Percentiles rank a stretch among this genome's conserved stretches.
Conservation (phyloP, 2,888 invertebrate genomes). For the Podotricha telesiphe region DNA sequence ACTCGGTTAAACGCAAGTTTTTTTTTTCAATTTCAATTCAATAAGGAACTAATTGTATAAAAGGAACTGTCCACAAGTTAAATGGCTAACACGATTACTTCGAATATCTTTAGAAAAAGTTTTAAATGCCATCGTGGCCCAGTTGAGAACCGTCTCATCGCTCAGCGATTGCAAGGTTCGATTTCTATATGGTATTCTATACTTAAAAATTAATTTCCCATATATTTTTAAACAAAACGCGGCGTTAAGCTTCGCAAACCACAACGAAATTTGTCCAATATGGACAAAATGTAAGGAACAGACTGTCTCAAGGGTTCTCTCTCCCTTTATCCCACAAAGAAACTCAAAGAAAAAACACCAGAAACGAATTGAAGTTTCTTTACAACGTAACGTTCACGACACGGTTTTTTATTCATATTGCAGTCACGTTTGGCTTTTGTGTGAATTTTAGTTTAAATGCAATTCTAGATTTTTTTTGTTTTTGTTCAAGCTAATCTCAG, state of each 20-base stretch:
- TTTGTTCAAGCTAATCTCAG: conserved; percentile 5
- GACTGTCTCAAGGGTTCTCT: no score
- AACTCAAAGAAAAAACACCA: not conserved
- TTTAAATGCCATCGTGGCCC: conserved; percentile 33
- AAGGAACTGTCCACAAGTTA: conserved; percentile 73
- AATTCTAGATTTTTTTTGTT: not conserved
- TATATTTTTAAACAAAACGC: not conserved
- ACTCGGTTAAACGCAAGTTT: conserved; percentile 49
- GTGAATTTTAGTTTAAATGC: conserved; percentile 8
- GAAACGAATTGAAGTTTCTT: no score
- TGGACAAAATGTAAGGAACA: no score
- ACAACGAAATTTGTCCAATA: not conserved
- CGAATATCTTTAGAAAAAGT: conserved; percentile 64
- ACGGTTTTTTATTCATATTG: conserved; percentile 19
- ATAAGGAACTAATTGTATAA: conserved; percentile 72
- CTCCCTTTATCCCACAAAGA: no score
- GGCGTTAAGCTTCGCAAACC: not conserved
- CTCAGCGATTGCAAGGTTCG: not conserved
- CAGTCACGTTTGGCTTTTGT: conserved; percentile 21
- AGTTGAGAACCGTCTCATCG: not conserved
- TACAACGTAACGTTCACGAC: conserved; percentile 24
- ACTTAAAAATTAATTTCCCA: no score
- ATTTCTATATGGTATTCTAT: not conserved
- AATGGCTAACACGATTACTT: conserved; percentile 72
- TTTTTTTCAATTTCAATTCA: conserved; percentile 56